Base-by-base conservation (phyloP, 2,797 vertebrate genomes). In the Syngnathus acus region DNA sequence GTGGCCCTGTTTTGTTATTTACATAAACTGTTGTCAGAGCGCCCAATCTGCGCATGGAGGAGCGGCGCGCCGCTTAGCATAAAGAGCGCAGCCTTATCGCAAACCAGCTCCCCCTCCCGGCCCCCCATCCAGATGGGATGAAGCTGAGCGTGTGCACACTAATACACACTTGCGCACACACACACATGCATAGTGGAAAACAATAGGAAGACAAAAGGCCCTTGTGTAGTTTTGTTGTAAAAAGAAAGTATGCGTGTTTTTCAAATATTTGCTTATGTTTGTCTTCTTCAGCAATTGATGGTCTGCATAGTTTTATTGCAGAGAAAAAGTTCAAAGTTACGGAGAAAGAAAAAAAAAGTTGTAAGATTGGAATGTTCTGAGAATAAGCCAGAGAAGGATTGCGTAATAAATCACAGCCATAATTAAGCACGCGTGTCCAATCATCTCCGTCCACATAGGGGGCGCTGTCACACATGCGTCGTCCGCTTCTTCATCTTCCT, bases 11-110 rank as follows among this genome's bases (percentile, higher is more conserved):
- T 81, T 75, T 65, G 83, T 79, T 89, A 89, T 91, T 91, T 89
- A 88, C 88, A 90, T 90, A 92, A 90, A 89, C 82, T 86, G 85
- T 84, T 89, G 89, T 90, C 88, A 84, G 77, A 62, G 78, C 57
- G 85, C 88, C 88, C 86, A 88, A 89, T 85, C 84, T 85, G 76
- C 64, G 78, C 82, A 79, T 55, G 66, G 82, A 82, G 80, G 72
- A 86, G 79, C 71, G 62, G 77, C 55, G 65, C 67, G 77, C 84
- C 84, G 86, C 86, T 91, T 89, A 88, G 87, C 88, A 91, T 91
- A 90, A 91, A 90, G 85, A 89, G 83, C 74, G 73, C 65, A 47
- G 72, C 82, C 86, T 92, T 90, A 91, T 90, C 86, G 86, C 82
- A 62, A 32, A 75, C 83, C 16, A 23, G 4, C 40, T 80, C 82